A percentile compares a stretch with the other conserved stretches of the same genome.
Conservation (phyloP, 2,888 invertebrate genomes). For the Yponomeuta evonymella region DNA sequence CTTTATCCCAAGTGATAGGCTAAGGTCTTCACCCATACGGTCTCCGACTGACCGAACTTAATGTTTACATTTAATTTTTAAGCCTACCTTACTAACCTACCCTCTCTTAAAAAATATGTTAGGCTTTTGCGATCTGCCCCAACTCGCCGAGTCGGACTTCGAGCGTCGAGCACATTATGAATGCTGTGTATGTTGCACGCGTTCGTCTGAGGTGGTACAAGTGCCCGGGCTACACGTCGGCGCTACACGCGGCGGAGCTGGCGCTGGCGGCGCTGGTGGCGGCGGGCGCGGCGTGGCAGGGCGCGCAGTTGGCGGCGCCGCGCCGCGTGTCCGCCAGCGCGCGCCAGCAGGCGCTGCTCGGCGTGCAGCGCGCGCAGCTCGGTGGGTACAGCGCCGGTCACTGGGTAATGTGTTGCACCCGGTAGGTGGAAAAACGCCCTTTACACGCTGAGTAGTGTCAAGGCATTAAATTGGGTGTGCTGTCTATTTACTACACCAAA, state of each 20-base stretch:
- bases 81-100: not conserved
- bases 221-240: conserved; percentile 56
- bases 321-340: conserved; percentile 9
- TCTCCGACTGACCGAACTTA: not conserved
- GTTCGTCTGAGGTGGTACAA: conserved; percentile 39
- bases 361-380: not conserved
- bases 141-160: not conserved
- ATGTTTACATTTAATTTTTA: not conserved
- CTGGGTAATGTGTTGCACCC: too few relatives aligned
- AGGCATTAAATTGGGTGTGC: too few relatives aligned
- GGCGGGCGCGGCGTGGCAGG: conserved; percentile 20
- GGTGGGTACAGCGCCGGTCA: not conserved
- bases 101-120: not conserved
- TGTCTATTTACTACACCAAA: too few relatives aligned
- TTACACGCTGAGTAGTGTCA: too few relatives aligned
- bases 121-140: not conserved
- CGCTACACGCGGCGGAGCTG: conserved; percentile 47
- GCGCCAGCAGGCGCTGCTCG: conserved; percentile 10
- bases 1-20: too few relatives aligned
- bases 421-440: too few relatives aligned
- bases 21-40: not conserved
- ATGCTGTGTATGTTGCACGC: too few relatives aligned
- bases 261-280: conserved; percentile 25
- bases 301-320: not conserved
- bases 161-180: not conserved